A percentile compares a stretch with the other conserved stretches of the same genome.
These are phyloP conservation scores for Calliopsis andreniformis DNA, from an alignment of 1,140 invertebrate species.

Conservation along the genomic window DNA sequence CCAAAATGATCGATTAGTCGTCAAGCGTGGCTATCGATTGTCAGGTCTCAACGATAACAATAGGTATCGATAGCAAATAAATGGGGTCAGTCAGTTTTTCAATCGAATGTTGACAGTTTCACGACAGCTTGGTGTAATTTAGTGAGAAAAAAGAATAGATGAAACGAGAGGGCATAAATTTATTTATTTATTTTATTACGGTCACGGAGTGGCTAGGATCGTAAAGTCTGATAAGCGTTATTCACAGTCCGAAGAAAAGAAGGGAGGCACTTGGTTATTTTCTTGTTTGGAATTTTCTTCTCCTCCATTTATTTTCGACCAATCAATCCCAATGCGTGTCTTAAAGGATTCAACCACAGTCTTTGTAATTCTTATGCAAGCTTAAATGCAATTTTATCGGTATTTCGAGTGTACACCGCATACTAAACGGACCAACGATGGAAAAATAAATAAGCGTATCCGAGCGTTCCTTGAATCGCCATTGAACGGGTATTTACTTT, in stretches of 20 bases:
- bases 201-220: constrained; percentile 3
- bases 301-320: background rate
- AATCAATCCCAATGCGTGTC: no score
- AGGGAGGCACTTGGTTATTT: background rate
- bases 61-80: background rate
- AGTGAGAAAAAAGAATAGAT: background rate
- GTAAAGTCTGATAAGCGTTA: background rate
- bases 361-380: background rate
- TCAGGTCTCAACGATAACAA: background rate
- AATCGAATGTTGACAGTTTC: background rate
- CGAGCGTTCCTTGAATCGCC: constrained; percentile 44
- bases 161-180: constrained; percentile 10
- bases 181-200: constrained; percentile 3
- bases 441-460: constrained; percentile 50
- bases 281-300: background rate
- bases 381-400: background rate
- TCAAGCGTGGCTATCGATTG: background rate
- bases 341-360: no score
- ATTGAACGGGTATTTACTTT: constrained; percentile 36
- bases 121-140: background rate
- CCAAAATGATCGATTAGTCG: constrained; percentile 6
- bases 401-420: background rate
- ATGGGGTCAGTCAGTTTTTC: background rate
- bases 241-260: background rate
- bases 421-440: constrained; percentile 18